Conservation (phyloP, 2,797 vertebrate species). For the Threskiornis aethiopicus region DNA sequence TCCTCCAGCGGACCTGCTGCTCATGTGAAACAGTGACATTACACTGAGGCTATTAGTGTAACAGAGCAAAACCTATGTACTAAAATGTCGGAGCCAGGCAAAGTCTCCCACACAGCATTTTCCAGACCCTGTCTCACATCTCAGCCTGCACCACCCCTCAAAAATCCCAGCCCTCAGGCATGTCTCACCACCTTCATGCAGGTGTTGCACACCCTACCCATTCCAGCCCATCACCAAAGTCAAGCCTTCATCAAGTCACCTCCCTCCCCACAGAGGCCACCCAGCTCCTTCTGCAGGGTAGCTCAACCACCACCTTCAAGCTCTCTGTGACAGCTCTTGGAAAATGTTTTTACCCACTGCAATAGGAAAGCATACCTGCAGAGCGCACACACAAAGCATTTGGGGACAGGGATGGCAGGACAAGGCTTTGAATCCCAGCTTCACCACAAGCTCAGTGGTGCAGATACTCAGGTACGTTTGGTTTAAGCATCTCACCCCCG, state of each 20-base stretch:
- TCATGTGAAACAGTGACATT: accelerated
- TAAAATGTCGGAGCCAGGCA: not conserved
- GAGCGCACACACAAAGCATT: too few species aligned
- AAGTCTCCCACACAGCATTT: not conserved
- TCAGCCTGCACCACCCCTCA: not conserved
- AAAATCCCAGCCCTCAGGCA: not conserved
- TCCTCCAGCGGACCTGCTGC: not conserved
- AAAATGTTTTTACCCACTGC: not conserved
- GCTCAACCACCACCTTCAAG: not conserved
- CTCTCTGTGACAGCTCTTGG: not conserved
- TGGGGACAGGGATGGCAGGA: not conserved
- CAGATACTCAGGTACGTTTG: too few species aligned
- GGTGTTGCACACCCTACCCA: not conserved
- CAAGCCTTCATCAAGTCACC: not conserved
- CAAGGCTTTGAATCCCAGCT: not conserved
- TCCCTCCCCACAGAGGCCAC: not conserved
- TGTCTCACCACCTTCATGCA: accelerated
- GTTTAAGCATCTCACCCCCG: not conserved
- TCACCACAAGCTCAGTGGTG: not conserved
- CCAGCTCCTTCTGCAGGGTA: not conserved
- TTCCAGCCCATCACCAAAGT: not conserved
- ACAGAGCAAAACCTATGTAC: accelerated
- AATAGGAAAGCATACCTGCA: not conserved
- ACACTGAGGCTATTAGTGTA: not conserved
- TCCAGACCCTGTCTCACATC: not conserved